Conservation (phyloP, 2,888 invertebrate species). For the Drosophila nr. perissopoda region DNA sequence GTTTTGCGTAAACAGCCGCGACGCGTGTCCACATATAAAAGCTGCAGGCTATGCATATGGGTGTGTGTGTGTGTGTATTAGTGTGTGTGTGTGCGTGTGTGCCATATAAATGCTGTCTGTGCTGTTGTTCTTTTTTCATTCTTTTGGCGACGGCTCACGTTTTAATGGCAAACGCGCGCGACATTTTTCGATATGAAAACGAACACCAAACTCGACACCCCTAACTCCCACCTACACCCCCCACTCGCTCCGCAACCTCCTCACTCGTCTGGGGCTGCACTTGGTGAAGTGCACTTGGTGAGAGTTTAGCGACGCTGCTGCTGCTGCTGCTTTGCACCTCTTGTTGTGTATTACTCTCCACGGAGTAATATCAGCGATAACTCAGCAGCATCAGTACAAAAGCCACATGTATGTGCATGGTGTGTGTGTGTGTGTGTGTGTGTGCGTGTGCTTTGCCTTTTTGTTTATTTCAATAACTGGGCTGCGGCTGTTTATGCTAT, state of each 20-base stretch:
- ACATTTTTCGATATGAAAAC: constrained; percentile 61
- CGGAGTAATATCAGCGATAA: constrained; percentile 79
- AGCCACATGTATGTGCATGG: constrained; percentile 23
- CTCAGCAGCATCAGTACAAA: constrained; percentile 55
- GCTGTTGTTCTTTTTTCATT: constrained; percentile 30
- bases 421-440: constrained; percentile 20
- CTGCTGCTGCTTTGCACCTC: constrained; percentile 9
- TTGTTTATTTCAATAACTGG: constrained; percentile 81
- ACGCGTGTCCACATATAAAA: constrained; percentile 62
- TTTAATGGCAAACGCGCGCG: constrained; percentile 74
- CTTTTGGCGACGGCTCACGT: constrained; percentile 49
- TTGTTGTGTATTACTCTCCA: constrained; percentile 66
- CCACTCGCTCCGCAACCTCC: neutral
- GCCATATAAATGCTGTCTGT: constrained; percentile 46
- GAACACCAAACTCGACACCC: constrained; percentile 3
- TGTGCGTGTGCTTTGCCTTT: constrained; percentile 52
- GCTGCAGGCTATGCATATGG: constrained; percentile 24
- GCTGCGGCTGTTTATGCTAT: constrained; percentile 25
- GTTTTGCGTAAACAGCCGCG: constrained; percentile 67
- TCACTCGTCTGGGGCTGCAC: constrained; percentile 30
- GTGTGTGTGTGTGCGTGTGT: constrained; percentile 26
- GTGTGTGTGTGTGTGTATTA: constrained; percentile 19
- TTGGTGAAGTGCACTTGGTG: constrained; percentile 54
- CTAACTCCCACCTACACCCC: neutral
- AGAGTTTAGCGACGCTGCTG: constrained; percentile 29